Conservation (phyloP, 2,113 vertebrate species). For the Polypterus senegalus region DNA sequence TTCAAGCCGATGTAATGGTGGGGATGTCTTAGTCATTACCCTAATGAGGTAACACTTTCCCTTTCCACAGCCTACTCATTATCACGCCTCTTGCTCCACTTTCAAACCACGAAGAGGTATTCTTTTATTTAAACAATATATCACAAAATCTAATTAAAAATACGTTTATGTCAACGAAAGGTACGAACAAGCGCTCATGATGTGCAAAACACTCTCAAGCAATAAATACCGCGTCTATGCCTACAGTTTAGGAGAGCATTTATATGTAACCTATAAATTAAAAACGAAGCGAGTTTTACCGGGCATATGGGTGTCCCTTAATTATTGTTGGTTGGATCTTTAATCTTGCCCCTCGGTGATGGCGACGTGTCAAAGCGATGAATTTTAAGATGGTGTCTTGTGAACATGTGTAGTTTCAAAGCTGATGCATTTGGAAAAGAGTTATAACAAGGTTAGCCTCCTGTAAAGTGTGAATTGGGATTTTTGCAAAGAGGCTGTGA, state of each 20-base stretch:
- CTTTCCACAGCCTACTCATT: conserved; percentile 91
- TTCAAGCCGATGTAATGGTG: conserved; percentile 83
- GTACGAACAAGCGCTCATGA: conserved; percentile 11
- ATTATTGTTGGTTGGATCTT: conserved; percentile 67
- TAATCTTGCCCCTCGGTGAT: conserved; percentile 70
- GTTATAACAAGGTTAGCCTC: conserved; percentile 79
- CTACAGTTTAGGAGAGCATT: conserved; percentile 8
- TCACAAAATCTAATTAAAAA: conserved; percentile 8
- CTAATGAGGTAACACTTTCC: conserved; percentile 95
- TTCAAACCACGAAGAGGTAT: conserved; percentile 56
- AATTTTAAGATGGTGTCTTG: conserved; percentile 78
- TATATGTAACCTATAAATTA: not conserved
- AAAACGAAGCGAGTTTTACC: conserved; percentile 28
- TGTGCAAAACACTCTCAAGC: conserved; percentile 4
- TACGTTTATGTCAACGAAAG: not conserved
- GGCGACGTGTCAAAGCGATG: conserved; percentile 73
- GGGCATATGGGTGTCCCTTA: conserved; percentile 71
- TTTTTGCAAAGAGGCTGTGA: conserved; percentile 78
- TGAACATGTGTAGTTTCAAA: conserved; percentile 71
- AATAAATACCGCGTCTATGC: not conserved
- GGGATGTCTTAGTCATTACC: conserved; percentile 93
- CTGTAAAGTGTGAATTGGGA: conserved; percentile 84
- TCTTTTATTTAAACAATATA: conserved; percentile 26
- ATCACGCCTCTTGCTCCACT: conserved; percentile 78
- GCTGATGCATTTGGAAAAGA: conserved; percentile 63